A percentile compares a stretch with the other conserved stretches of the same genome.
Evolutionary conservation across 1,140 invertebrate genomes (phyloP).

Genomic region (Drosophila subpulchrella): DNA sequence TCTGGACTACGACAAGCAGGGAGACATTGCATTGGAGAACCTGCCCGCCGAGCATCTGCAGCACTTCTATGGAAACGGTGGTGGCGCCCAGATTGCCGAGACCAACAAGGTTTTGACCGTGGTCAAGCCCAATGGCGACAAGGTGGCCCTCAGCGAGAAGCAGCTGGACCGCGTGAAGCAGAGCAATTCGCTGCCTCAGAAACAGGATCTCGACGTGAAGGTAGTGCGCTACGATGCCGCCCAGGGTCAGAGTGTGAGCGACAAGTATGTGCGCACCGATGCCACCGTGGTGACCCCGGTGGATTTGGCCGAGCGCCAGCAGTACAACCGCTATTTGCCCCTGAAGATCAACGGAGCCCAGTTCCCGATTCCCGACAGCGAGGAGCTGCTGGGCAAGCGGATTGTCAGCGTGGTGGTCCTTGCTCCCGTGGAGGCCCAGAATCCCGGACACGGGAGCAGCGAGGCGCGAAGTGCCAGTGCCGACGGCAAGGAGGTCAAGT

Average conservation of each 20-base stretch:
- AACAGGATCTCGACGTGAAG: conserved; percentile 91
- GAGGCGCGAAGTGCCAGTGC: conserved; percentile 72
- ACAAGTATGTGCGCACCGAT: conserved; percentile 89
- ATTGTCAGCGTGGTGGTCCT: conserved; percentile 93
- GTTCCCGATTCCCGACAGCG: conserved; percentile 91
- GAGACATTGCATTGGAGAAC: conserved; percentile 93
- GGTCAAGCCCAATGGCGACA: conserved; percentile 87
- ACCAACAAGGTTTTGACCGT: conserved; percentile 89
- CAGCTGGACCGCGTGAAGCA: conserved; percentile 85
- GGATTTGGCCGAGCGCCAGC: conserved; percentile 89
- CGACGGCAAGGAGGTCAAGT: conserved; percentile 87
- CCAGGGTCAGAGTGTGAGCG: conserved; percentile 90
- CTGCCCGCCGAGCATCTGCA: conserved; percentile 93
- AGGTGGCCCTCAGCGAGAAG: conserved; percentile 85
- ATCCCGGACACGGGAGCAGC: conserved; percentile 80
- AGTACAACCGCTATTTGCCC: conserved; percentile 93
- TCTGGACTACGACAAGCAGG: conserved; percentile 93
- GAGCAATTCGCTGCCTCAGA: conserved; percentile 79
- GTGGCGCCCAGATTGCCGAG: conserved; percentile 88
- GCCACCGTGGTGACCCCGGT: conserved; percentile 91
- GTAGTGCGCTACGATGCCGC: conserved; percentile 92
- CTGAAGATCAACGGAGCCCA: conserved; percentile 93
- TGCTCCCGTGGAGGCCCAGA: conserved; percentile 88
- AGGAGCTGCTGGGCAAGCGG: conserved; percentile 89
- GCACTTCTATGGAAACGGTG: conserved; percentile 92